phyloP scores from a whole-genome alignment of 1,140 invertebrate genomes.

The Drosophila takahashii region DNA sequence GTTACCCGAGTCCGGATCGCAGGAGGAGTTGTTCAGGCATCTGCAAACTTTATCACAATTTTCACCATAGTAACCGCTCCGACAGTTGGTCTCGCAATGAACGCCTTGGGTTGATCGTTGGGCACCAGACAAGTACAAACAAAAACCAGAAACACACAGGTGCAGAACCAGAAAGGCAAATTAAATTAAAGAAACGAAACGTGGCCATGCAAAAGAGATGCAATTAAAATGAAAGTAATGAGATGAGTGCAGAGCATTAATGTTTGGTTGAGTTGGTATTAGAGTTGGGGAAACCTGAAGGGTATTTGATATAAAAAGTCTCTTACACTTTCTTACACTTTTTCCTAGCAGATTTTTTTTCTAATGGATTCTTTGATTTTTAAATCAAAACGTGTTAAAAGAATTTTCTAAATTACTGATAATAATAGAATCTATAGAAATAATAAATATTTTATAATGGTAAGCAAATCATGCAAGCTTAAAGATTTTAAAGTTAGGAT shows the following conservation, averaged over 20 bases:
- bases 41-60: slow-evolving; percentile 92
- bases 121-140: slow-evolving; percentile 36
- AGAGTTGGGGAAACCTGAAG: not conserved
- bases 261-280: slow-evolving; percentile 3
- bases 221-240: slow-evolving; percentile 24
- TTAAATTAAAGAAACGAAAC: slow-evolving; percentile 54
- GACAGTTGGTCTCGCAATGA: slow-evolving; percentile 93
- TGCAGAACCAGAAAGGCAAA: slow-evolving; percentile 71
- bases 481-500: not conserved
- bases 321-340: not conserved
- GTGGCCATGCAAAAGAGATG: slow-evolving; percentile 21
- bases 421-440: not conserved
- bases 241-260: slow-evolving; percentile 9
- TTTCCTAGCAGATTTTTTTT: not conserved
- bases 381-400: too few relatives aligned
- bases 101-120: slow-evolving; percentile 86
- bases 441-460: too few relatives aligned
- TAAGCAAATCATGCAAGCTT: not conserved
- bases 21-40: slow-evolving; percentile 95
- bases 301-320: not conserved
- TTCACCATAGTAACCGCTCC: slow-evolving; percentile 90
- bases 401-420: too few relatives aligned
- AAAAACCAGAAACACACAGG: slow-evolving; percentile 52
- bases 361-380: too few relatives aligned
- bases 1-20: slow-evolving; percentile 91